phyloP scores from a whole-genome alignment of 1,140 invertebrate species.

The Cherax quadricarinatus region DNA sequence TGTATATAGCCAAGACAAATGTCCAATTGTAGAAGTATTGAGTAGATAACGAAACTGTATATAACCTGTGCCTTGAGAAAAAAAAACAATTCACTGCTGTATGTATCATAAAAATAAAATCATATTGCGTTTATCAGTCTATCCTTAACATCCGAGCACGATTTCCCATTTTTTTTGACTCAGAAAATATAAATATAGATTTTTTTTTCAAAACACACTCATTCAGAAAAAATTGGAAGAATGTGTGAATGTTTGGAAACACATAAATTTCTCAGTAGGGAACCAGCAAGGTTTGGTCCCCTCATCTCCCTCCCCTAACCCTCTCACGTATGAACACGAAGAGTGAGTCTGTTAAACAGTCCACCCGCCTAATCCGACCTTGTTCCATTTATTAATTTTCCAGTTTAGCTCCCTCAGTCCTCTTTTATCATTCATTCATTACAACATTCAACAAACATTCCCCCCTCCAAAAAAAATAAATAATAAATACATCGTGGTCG shows the following conservation, averaged over 20 bases:
- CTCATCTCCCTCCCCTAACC: no score
- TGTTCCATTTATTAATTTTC: conserved; percentile 23
- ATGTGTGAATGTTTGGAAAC: conserved; percentile 33
- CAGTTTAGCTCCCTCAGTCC: conserved; percentile 13
- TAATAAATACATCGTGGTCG: conserved; percentile 62
- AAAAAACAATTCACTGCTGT: conserved; percentile 42
- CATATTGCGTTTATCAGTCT: conserved; percentile 68
- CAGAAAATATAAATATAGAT: neutral
- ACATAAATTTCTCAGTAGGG: neutral
- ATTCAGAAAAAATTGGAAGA: conserved; percentile 34
- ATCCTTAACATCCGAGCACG: conserved; percentile 70
- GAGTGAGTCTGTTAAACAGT: conserved; percentile 47
- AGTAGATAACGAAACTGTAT: conserved; percentile 61
- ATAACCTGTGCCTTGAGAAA: conserved; percentile 66
- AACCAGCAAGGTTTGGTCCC: no score
- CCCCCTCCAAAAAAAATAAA: neutral
- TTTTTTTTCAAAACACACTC: neutral
- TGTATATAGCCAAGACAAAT: conserved; percentile 50
- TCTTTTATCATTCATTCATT: neutral
- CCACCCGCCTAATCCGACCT: conserved; percentile 66
- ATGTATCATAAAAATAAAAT: conserved; percentile 68
- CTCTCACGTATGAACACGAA: neutral
- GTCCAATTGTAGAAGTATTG: conserved; percentile 65
- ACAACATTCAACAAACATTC: conserved; percentile 35
- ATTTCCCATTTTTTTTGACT: conserved; percentile 27